Evolutionary conservation across 2,888 invertebrate species (phyloP).

Genomic region (Macaria notata): DNA sequence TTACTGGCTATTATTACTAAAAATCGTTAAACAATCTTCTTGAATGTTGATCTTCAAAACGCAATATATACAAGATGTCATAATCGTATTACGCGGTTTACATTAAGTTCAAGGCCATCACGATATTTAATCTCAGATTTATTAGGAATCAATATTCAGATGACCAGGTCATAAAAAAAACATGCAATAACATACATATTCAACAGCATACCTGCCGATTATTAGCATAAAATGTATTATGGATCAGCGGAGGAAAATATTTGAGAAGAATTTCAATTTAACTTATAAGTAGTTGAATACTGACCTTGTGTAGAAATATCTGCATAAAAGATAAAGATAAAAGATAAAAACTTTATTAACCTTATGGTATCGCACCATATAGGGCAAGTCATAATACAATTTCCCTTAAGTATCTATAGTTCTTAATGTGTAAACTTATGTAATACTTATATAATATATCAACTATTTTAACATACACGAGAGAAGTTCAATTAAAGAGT

Average conservation of each 20-base stretch:
- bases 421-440: no score
- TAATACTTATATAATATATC: no score
- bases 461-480: no score
- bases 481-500: no score
- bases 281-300: neutral
- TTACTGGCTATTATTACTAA: no score
- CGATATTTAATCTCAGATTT: slow-evolving; percentile 17
- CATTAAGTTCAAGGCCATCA: slow-evolving; percentile 21
- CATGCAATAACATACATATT: slow-evolving; percentile 18
- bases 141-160: slow-evolving; percentile 19
- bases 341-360: no score
- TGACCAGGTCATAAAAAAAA: slow-evolving; percentile 14
- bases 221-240: slow-evolving; percentile 9
- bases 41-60: neutral
- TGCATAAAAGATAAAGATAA: no score
- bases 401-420: no score
- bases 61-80: slow-evolving; percentile 3
- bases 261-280: slow-evolving; percentile 5
- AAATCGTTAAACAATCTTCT: no score
- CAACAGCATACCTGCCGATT: slow-evolving; percentile 2
- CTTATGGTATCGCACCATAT: no score
- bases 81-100: slow-evolving; percentile 10
- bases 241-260: slow-evolving; percentile 1
- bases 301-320: no score
- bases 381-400: no score